Conservation (phyloP, 2,113 vertebrate genomes). For the Bufo gargarizans region DNA sequence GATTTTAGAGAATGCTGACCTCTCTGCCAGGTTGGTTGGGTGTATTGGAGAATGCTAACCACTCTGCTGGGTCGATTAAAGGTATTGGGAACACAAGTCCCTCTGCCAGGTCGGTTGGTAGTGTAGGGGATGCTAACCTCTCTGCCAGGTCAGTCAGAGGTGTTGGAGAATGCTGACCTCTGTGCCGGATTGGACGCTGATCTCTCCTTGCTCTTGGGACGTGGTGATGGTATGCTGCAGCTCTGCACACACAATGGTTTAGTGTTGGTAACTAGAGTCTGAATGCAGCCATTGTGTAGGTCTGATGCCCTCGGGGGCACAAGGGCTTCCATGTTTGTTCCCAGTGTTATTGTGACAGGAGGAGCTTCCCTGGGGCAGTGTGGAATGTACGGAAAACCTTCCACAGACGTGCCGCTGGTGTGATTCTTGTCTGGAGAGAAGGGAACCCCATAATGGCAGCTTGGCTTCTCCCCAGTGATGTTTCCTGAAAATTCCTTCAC, state of each 20-base stretch:
- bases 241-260: constrained; percentile 25
- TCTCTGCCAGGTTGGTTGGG: no score
- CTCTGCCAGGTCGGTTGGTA: no score
- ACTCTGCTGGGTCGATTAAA: not conserved
- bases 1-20: no score
- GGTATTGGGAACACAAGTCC: not conserved
- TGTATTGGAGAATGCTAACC: not conserved
- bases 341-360: constrained; percentile 16
- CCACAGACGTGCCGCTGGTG: not conserved
- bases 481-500: no score
- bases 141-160: not conserved
- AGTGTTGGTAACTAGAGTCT: constrained; percentile 4
- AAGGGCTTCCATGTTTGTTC: constrained; percentile 21
- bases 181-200: not conserved
- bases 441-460: not conserved
- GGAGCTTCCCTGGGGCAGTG: constrained; percentile 14
- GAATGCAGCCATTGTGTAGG: constrained; percentile 21
- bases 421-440: not conserved
- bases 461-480: not conserved
- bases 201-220: not conserved
- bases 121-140: not conserved
- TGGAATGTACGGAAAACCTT: not conserved
- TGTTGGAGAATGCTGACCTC: not conserved
- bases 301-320: not conserved
- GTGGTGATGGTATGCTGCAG: not conserved